Conservation (phyloP, 2,888 invertebrate species). For the Cabera pusaria region DNA sequence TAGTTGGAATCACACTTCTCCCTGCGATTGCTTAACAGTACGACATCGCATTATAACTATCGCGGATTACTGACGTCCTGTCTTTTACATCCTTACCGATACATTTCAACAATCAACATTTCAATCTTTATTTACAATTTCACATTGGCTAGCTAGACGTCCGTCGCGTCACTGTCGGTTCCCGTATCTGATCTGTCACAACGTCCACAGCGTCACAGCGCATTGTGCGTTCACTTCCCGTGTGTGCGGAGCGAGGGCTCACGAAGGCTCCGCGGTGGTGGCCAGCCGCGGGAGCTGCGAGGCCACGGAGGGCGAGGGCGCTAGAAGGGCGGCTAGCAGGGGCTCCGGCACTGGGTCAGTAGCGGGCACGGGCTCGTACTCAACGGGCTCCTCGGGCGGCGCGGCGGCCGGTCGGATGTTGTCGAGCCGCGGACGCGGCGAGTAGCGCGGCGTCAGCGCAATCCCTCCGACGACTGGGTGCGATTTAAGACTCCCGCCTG, state of each 20-base stretch:
- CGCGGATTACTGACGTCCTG: conserved; percentile 57
- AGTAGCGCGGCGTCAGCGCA: conserved; percentile 81
- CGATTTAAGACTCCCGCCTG: conserved; percentile 84
- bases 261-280: conserved; percentile 43
- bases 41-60: conserved; percentile 43
- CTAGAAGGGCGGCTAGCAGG: conserved; percentile 32
- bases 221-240: conserved; percentile 44
- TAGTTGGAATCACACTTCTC: conserved; percentile 61
- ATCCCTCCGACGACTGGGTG: conserved; percentile 81
- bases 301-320: conserved; percentile 28
- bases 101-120: conserved; percentile 76
- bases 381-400: conserved; percentile 69
- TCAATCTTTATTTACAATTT: conserved; percentile 69
- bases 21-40: conserved; percentile 46
- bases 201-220: conserved; percentile 48
- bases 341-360: conserved; percentile 37
- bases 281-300: conserved; percentile 35
- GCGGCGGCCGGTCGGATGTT: conserved; percentile 74
- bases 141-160: conserved; percentile 72
- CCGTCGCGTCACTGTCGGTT: conserved; percentile 54
- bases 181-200: conserved; percentile 43
- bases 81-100: conserved; percentile 62
- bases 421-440: conserved; percentile 75
- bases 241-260: conserved; percentile 37
- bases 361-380: conserved; percentile 44